phyloP scores from a whole-genome alignment of 2,113 vertebrate species.

The Platanista minor region DNA sequence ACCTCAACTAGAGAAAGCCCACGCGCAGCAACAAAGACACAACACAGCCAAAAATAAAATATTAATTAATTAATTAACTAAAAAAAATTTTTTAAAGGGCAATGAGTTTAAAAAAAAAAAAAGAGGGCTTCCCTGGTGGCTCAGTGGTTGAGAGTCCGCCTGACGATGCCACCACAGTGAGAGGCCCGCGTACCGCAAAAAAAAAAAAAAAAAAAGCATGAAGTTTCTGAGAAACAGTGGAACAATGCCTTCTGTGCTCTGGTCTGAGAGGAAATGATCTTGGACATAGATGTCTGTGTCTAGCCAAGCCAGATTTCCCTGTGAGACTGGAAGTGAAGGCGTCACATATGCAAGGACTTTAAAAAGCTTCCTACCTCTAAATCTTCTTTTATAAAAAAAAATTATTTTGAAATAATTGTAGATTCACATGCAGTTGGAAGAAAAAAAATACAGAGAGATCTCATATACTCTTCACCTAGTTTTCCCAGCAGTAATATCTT shows the following conservation, averaged over 20 bases:
- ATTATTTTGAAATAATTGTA: neutral
- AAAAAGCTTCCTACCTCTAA: neutral
- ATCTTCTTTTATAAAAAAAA: neutral
- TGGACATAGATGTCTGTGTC: neutral
- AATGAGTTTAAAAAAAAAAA: neutral
- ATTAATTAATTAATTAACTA: no score
- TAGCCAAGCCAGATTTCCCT: neutral
- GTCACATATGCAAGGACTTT: neutral
- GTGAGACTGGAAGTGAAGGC: neutral
- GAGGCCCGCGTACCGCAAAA: no score
- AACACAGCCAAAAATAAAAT: no score
- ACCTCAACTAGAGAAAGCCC: no score
- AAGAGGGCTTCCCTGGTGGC: no score
- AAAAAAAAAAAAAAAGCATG: neutral
- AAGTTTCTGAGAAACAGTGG: neutral
- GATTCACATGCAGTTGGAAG: neutral
- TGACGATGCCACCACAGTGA: no score
- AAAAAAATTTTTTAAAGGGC: no score
- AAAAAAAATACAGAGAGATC: neutral
- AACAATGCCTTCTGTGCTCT: neutral
- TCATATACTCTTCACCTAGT: neutral
- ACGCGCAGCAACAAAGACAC: no score
- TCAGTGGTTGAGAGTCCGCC: no score
- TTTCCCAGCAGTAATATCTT: neutral
- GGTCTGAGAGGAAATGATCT: neutral